Conservation (phyloP, 1,140 invertebrate species). For the Zeugodacus cucurbitae region DNA sequence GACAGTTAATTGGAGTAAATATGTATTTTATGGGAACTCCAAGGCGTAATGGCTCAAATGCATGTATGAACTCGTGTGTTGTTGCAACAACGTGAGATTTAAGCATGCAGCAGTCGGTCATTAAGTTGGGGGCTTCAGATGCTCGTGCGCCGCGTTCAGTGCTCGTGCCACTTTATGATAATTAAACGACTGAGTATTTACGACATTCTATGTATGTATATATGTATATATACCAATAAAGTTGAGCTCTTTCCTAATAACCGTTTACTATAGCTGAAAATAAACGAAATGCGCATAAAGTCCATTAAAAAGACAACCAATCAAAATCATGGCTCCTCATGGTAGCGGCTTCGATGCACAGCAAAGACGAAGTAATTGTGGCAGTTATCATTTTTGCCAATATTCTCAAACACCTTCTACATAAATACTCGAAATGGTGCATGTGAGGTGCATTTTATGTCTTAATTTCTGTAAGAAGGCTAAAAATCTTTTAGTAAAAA, state of each 20-base stretch:
- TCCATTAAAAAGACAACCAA: background rate
- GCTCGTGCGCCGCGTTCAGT: background rate
- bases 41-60: background rate
- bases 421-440: background rate
- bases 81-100: background rate
- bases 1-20: background rate
- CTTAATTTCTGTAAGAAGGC: background rate
- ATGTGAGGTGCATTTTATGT: background rate
- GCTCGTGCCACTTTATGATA: too few species aligned
- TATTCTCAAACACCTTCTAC: background rate
- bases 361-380: background rate
- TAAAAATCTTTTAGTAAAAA: too few species aligned
- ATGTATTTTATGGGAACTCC: conserved; percentile 6
- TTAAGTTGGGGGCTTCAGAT: background rate
- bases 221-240: background rate
- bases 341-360: background rate
- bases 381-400: background rate
- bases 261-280: too few species aligned
- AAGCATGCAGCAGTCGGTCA: background rate
- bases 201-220: background rate
- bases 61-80: background rate
- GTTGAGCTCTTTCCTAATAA: background rate
- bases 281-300: background rate
- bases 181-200: too few species aligned
- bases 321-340: background rate